These are phyloP conservation scores for Lycocorax pyrrhopterus DNA, from an alignment of 2,113 vertebrate species.

Conservation along the genomic window DNA sequence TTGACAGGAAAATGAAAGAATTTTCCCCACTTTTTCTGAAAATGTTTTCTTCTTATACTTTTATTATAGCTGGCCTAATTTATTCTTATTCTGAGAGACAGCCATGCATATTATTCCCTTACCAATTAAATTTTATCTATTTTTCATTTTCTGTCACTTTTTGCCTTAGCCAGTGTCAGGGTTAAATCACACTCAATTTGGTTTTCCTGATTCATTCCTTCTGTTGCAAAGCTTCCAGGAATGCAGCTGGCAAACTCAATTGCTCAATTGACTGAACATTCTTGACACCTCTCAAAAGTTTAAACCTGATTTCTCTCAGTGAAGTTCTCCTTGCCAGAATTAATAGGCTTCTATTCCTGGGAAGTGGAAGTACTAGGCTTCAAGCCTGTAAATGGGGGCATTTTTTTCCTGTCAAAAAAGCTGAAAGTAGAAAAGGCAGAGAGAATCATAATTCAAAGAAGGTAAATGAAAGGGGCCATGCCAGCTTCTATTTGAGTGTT, in stretches of 20 bases:
- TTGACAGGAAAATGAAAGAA: background rate
- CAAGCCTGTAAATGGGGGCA: background rate
- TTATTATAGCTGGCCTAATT: background rate
- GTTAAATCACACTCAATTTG: background rate
- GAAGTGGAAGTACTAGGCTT: background rate
- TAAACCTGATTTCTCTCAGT: slow-evolving; percentile 4
- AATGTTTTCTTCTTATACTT: background rate
- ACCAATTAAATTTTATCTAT: background rate
- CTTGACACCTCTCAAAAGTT: slow-evolving; percentile 3
- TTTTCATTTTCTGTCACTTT: background rate
- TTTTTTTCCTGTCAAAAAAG: background rate
- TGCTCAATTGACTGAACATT: slow-evolving; percentile 4
- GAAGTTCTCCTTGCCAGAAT: background rate
- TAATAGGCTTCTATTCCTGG: background rate
- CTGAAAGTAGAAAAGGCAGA: background rate
- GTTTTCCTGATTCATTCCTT: slow-evolving; percentile 27
- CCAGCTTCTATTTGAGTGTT: background rate
- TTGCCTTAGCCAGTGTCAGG: background rate
- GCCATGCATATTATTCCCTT: background rate
- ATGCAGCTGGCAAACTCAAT: background rate
- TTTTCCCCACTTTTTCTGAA: background rate
- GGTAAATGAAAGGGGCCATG: background rate
- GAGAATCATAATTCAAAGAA: background rate
- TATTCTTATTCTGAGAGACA: background rate
- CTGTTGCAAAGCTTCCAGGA: slow-evolving; percentile 25